phyloP scores from a whole-genome alignment of 2,113 vertebrate genomes.

The Panurus biarmicus region DNA sequence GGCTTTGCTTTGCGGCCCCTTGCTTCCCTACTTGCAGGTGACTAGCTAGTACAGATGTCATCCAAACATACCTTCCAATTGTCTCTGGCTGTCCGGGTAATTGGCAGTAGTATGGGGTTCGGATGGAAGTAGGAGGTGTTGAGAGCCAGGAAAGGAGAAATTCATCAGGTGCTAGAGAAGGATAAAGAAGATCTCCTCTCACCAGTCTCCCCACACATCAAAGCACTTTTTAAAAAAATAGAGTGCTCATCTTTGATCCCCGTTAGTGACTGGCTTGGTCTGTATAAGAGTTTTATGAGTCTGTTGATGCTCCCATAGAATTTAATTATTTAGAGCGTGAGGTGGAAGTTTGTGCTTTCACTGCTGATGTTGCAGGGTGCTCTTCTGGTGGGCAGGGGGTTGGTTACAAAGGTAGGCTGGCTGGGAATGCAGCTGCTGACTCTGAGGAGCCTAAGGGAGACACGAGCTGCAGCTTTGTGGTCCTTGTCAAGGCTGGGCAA shows the following conservation, averaged over 20 bases:
- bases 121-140: conserved; percentile 17
- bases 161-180: not conserved
- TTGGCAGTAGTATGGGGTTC: not conserved
- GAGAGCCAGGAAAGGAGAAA: conserved; percentile 21
- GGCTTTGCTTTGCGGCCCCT: not conserved
- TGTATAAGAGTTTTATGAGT: conserved; percentile 46
- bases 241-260: conserved; percentile 44
- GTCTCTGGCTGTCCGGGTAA: not conserved
- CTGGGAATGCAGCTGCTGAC: not conserved
- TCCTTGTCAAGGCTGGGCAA: not conserved
- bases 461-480: not conserved
- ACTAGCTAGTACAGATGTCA: not conserved
- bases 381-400: not conserved
- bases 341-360: conserved; percentile 21
- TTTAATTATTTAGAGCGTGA: conserved; percentile 54
- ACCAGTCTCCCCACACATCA: conserved; percentile 9
- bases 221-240: conserved; percentile 32
- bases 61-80: not conserved
- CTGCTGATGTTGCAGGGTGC: not conserved
- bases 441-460: not conserved
- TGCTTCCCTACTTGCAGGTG: not conserved
- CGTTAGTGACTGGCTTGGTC: conserved; percentile 47
- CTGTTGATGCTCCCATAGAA: conserved; percentile 49
- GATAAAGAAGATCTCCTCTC: conserved; percentile 36
- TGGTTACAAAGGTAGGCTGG: not conserved